A percentile compares a stretch with the other conserved stretches of the same genome.
Evolutionary conservation across 1,140 invertebrate species (phyloP).

Genomic region (Hypsibius dujardini): DNA sequence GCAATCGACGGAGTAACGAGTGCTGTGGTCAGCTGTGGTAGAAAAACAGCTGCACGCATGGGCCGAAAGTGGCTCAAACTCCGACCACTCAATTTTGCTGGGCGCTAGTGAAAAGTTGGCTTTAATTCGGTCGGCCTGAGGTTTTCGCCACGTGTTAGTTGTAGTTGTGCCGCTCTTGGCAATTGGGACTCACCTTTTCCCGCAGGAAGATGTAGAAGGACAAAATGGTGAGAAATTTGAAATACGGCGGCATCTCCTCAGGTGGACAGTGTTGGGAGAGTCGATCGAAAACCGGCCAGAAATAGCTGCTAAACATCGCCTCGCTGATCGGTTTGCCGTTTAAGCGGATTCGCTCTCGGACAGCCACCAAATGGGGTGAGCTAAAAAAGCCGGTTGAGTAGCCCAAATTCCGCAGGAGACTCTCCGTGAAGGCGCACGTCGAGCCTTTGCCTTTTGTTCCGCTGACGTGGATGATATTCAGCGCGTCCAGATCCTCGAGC

Average conservation of each 20-base stretch:
- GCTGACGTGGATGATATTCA: conserved; percentile 76
- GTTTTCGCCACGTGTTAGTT: background rate
- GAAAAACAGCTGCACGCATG: too few species aligned
- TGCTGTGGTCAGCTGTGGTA: too few species aligned
- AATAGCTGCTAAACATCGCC: conserved; percentile 54
- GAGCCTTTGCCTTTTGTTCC: conserved; percentile 88
- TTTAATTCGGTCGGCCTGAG: too few species aligned
- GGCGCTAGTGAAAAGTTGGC: too few species aligned
- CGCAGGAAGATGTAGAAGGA: conserved; percentile 70
- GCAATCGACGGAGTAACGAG: too few species aligned
- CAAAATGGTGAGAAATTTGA: conserved; percentile 78
- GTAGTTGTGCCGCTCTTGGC: background rate
- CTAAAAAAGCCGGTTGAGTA: conserved; percentile 74
- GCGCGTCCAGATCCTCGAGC: conserved; percentile 35
- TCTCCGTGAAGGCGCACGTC: conserved; percentile 79
- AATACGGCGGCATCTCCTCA: conserved; percentile 65
- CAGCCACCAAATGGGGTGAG: conserved; percentile 80
- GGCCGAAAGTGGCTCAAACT: too few species aligned
- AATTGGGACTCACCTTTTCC: conserved; percentile 38
- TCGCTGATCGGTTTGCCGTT: conserved; percentile 58
- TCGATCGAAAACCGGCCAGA: conserved; percentile 59
- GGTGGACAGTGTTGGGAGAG: conserved; percentile 32
- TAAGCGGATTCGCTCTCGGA: conserved; percentile 76
- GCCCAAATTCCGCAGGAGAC: conserved; percentile 64
- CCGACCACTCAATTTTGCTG: too few species aligned